phyloP scores from a whole-genome alignment of 2,797 vertebrate genomes.

The Gambusia yucatana region DNA sequence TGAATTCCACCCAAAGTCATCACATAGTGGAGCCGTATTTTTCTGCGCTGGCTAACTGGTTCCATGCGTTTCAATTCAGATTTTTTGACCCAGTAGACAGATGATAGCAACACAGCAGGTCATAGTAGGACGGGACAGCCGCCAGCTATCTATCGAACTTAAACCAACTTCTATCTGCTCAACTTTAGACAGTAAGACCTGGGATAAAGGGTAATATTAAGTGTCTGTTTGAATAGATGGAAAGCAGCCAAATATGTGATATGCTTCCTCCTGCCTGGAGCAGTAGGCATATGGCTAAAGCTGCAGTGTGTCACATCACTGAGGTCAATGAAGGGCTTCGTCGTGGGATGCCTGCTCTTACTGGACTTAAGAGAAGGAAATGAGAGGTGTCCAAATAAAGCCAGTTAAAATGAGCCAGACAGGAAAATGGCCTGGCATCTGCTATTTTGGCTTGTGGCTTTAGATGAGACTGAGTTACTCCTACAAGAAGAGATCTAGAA shows the following conservation, averaged over 20 bases:
- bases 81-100: constrained; percentile 38
- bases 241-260: constrained; percentile 54
- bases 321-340: constrained; percentile 68
- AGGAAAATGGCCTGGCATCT: constrained; percentile 36
- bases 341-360: constrained; percentile 70
- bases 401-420: constrained; percentile 76
- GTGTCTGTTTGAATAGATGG: constrained; percentile 75
- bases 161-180: constrained; percentile 76
- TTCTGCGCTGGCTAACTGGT: constrained; percentile 47
- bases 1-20: constrained; percentile 62
- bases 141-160: constrained; percentile 65
- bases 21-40: constrained; percentile 39
- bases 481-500: constrained; percentile 22
- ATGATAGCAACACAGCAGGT: constrained; percentile 54
- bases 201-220: constrained; percentile 77
- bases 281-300: constrained; percentile 22
- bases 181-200: constrained; percentile 68
- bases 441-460: constrained; percentile 42
- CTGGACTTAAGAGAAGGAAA: constrained; percentile 75
- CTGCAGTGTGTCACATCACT: constrained; percentile 31
- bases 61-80: constrained; percentile 59
- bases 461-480: constrained; percentile 39
- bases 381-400: constrained; percentile 84
- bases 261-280: constrained; percentile 39
- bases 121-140: constrained; percentile 65